Percentiles rank a stretch among this genome's conserved stretches.
Evolutionary conservation across 2,888 invertebrate species (phyloP).

Genomic region (Allolobophora icterica): DNA sequence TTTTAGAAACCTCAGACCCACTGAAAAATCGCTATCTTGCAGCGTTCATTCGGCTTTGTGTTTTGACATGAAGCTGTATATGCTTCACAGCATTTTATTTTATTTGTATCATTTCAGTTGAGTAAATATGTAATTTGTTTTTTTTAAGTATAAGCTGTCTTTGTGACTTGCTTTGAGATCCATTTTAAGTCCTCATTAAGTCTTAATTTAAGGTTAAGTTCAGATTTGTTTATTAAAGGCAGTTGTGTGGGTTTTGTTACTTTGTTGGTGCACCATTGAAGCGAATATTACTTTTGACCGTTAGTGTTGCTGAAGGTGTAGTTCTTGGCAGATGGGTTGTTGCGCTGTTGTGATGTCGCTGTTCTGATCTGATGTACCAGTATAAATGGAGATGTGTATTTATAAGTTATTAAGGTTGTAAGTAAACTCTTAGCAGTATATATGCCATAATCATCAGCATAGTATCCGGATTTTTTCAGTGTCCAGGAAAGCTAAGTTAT

Average conservation of each 20-base stretch:
- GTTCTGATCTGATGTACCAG: background rate
- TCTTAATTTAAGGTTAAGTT: background rate
- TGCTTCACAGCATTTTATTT: background rate
- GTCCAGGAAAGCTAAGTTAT: no score
- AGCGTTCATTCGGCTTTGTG: background rate
- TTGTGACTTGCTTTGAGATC: background rate
- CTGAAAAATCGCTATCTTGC: background rate
- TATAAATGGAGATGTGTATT: background rate
- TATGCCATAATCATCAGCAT: background rate
- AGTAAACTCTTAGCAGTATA: background rate
- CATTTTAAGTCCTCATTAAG: background rate
- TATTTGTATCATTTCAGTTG: background rate
- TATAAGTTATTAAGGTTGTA: background rate
- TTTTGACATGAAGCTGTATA: background rate
- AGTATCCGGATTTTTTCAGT: no score
- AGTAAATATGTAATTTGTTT: background rate
- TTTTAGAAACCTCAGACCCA: background rate
- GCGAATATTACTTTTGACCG: background rate
- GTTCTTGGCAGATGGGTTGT: background rate
- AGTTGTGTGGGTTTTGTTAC: background rate
- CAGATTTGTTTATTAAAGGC: background rate
- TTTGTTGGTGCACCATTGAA: background rate
- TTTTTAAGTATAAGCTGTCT: background rate
- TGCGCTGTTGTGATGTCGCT: background rate
- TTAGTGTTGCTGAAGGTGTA: no score